phyloP scores from a whole-genome alignment of 2,797 vertebrate genomes.

The Sebastes nivosus region DNA sequence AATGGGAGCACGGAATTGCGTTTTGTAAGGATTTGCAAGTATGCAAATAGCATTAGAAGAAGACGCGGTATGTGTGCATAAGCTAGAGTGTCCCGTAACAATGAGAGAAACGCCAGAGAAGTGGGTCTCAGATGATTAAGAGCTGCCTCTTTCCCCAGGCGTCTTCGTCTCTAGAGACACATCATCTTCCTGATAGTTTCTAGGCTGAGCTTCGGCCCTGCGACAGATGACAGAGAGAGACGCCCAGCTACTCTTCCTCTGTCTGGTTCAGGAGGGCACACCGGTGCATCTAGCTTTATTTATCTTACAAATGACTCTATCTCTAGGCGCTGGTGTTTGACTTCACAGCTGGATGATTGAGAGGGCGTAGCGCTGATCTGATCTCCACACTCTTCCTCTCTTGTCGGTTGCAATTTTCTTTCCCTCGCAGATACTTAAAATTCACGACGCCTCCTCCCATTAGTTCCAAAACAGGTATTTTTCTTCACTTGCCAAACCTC shows the following conservation, averaged over 20 bases:
- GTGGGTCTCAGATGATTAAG: conserved; percentile 83
- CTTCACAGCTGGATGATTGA: conserved; percentile 72
- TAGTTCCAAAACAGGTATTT: conserved; percentile 64
- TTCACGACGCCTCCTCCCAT: conserved; percentile 55
- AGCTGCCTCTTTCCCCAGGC: conserved; percentile 71
- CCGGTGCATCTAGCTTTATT: conserved; percentile 69
- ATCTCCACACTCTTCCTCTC: conserved; percentile 46
- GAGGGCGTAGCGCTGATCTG: conserved; percentile 54
- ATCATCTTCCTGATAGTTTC: conserved; percentile 79
- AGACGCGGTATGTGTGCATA: conserved; percentile 8
- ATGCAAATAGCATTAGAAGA: conserved; percentile 74
- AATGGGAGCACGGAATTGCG: conserved; percentile 55
- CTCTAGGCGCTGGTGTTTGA: conserved; percentile 63
- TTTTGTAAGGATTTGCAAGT: conserved; percentile 72
- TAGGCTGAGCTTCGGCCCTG: conserved; percentile 65
- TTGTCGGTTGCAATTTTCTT: conserved; percentile 23
- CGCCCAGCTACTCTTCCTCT: conserved; percentile 52
- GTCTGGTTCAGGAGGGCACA: conserved; percentile 68
- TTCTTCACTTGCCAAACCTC: conserved; percentile 50
- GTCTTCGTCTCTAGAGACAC: conserved; percentile 73
- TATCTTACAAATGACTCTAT: conserved; percentile 78
- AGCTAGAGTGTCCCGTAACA: conserved; percentile 34
- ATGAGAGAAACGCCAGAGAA: conserved; percentile 68
- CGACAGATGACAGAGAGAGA: conserved; percentile 76
- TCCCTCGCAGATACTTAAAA: conserved; percentile 30